Percentiles rank a stretch among this genome's conserved stretches.
phyloP scores from a whole-genome alignment of 2,888 invertebrate species.

The Thereva nobilitata region DNA sequence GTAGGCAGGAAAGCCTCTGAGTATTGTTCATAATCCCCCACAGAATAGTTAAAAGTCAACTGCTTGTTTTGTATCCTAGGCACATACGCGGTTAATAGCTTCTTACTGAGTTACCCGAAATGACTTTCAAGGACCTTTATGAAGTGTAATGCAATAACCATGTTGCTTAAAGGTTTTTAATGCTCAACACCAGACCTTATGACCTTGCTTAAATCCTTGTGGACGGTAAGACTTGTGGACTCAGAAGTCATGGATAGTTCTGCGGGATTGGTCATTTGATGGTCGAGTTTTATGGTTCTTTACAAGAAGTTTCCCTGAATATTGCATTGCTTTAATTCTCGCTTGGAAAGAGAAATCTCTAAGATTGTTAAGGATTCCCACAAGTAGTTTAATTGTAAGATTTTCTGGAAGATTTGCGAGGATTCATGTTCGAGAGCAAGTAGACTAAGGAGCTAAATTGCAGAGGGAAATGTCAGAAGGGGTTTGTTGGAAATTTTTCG shows the following conservation, averaged over 20 bases:
- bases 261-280: slow-evolving; percentile 24
- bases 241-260: slow-evolving; percentile 25
- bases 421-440: too few relatives aligned
- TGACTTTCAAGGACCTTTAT: slow-evolving; percentile 35
- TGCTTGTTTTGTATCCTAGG: slow-evolving; percentile 30
- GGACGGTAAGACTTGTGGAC: neutral
- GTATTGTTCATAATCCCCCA: slow-evolving; percentile 39
- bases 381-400: too few relatives aligned
- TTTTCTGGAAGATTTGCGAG: too few relatives aligned
- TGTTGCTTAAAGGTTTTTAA: slow-evolving; percentile 38
- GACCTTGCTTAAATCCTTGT: neutral
- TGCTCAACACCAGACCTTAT: slow-evolving; percentile 21
- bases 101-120: slow-evolving; percentile 20
- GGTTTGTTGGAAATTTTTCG: too few relatives aligned
- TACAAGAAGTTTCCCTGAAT: slow-evolving; percentile 27
- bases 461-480: too few relatives aligned
- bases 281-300: slow-evolving; percentile 29
- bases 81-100: slow-evolving; percentile 40
- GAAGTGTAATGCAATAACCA: slow-evolving; percentile 40
- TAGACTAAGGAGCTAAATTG: too few relatives aligned
- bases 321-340: slow-evolving; percentile 26
- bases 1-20: too few relatives aligned
- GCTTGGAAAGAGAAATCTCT: neutral
- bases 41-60: slow-evolving; percentile 24
- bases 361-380: too few relatives aligned